A percentile compares a stretch with the other conserved stretches of the same genome.
phyloP scores from a whole-genome alignment of 2,888 invertebrate genomes.

The Gymnoscelis rufifasciata region DNA sequence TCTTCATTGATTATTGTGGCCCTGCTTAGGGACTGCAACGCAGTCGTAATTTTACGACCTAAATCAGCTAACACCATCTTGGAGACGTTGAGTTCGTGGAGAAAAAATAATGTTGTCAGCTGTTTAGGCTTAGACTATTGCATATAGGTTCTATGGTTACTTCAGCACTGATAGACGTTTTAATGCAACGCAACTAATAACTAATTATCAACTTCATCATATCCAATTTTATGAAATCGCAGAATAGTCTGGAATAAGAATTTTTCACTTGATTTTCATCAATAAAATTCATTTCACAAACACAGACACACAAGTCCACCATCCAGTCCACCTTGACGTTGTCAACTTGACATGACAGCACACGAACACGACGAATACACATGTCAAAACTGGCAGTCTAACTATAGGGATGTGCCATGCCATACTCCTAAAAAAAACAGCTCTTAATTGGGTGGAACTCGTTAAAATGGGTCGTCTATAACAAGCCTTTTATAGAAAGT shows the following conservation, averaged over 20 bases:
- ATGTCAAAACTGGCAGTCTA: constrained; percentile 11
- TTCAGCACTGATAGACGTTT: constrained; percentile 14
- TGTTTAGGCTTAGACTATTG: constrained; percentile 28
- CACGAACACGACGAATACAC: constrained; percentile 50
- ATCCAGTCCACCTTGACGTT: constrained; percentile 17
- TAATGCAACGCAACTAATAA: constrained; percentile 27
- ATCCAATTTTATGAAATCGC: background rate
- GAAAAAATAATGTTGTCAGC: constrained; percentile 38
- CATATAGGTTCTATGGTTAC: constrained; percentile 19
- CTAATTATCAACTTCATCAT: constrained; percentile 34
- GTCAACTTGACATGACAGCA: constrained; percentile 50
- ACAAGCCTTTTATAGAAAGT: no score
- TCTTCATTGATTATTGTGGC: constrained; percentile 99
- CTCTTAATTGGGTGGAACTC: no score
- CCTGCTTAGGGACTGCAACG: constrained; percentile 97
- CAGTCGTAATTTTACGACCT: constrained; percentile 99
- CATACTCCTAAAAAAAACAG: no score
- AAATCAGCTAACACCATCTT: constrained; percentile 99
- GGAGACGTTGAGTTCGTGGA: constrained; percentile 31
- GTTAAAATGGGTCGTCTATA: no score
- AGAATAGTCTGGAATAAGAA: constrained; percentile 11
- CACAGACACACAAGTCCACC: constrained; percentile 5
- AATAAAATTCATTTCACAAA: background rate
- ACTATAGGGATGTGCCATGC: no score
- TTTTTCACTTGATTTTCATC: constrained; percentile 12